Evolutionary conservation across 1,140 invertebrate genomes (phyloP).

Genomic region (Daktulosphaira vitifoliae): DNA sequence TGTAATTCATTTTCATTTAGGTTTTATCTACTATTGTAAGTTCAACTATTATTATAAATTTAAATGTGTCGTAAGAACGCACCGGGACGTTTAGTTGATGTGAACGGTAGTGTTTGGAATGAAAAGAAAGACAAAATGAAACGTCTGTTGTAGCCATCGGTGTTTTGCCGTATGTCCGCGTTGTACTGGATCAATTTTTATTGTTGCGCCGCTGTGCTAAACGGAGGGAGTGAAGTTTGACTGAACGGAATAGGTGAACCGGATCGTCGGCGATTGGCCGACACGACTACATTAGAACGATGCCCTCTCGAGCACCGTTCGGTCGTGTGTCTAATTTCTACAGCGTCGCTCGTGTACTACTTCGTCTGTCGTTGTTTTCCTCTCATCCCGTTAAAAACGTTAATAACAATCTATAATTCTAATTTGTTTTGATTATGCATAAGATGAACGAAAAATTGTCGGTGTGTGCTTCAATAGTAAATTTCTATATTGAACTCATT

Average conservation of each 20-base stretch:
- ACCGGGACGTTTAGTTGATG: no score
- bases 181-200: conserved; percentile 25
- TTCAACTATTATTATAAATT: no score
- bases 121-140: no score
- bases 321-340: conserved; percentile 4
- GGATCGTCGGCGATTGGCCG: conserved; percentile 30
- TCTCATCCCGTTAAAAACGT: not conserved
- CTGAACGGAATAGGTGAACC: conserved; percentile 32
- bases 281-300: conserved; percentile 15
- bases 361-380: conserved; percentile 6
- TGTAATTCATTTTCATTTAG: no score
- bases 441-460: no score
- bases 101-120: no score
- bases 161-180: not conserved
- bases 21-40: no score
- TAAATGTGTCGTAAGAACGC: no score
- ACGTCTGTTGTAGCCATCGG: no score
- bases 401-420: not conserved
- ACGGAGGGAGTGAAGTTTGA: conserved; percentile 21
- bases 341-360: conserved; percentile 12
- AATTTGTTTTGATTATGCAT: no score
- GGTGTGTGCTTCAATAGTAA: no score
- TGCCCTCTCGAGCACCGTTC: conserved; percentile 24
- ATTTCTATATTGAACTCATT: no score
- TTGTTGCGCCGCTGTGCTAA: not conserved